Base-by-base conservation (phyloP, 37 sponge, comb jelly and placozoan genomes). In the Dysidea cf. avara region DNA sequence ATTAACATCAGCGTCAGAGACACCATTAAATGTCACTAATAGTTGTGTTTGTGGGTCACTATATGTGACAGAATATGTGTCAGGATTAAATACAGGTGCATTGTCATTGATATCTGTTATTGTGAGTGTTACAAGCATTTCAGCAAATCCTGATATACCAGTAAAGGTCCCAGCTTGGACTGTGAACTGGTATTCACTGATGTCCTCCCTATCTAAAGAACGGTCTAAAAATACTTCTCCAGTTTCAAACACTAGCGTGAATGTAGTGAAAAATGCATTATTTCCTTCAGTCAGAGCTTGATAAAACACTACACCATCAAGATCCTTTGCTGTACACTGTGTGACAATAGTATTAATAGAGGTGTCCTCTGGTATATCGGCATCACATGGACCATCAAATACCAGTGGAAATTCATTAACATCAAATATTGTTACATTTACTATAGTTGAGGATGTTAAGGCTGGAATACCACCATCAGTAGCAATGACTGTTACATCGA, bases 391-490 rank as follows among this genome's bases (percentile, higher is more conserved):
- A 1, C 35, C 36, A n/a, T 50, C 36, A 54, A 54, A 53, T 26
- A 9, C 38, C 7, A 56, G 71, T 17, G 71, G 56, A 29, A 56
- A 71, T 35, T 71, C 71, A 35, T 71, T 56, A 54, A 71, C 30
- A 28, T 71, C 53, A 0, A 30, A 35, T 28, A 71, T 37, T 34
- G 32, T 55, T 14, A 71, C 56, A 24, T 32, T 13, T 33, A 71
- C 35, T 11, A 28, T 20, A 32, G 71, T 43, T 29, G 38, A 33
- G 0, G 38, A 32, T 1, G 56, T 32, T 4, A 71, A 36, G 12
- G 71, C 18, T 1, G 71, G 71, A 7, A 26, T 22, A 53, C 71
- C 71, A 39, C 24, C 37, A 29, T 71, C 71, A 34, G 20, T 32
- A 18, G 71, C 71, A 31, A 51, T 21, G 20, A 71, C 30, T 25